These are phyloP conservation scores for Callospermophilus lateralis DNA, from an alignment of 2,113 vertebrate species.

Conservation along the genomic window DNA sequence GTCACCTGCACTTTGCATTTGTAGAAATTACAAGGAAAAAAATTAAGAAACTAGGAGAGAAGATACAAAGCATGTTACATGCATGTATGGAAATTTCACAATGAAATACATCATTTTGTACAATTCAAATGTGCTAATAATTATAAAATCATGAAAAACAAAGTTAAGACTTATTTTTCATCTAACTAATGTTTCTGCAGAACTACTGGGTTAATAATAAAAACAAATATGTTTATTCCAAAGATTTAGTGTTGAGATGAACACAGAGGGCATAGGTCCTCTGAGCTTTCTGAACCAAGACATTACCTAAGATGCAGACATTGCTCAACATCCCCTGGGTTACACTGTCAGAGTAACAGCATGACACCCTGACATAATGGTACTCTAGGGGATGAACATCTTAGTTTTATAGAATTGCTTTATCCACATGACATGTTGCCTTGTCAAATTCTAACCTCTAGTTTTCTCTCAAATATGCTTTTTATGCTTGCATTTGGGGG, in stretches of 20 bases:
- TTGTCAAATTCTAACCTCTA: constrained; percentile 52
- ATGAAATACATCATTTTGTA: background rate
- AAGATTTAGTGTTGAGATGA: constrained; percentile 56
- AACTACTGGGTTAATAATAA: background rate
- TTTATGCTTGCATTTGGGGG: background rate
- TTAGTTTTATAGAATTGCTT: constrained; percentile 18
- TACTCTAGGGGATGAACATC: background rate
- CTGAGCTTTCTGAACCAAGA: constrained; percentile 69
- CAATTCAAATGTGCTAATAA: background rate
- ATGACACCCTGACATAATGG: background rate
- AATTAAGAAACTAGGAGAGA: background rate
- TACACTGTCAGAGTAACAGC: background rate
- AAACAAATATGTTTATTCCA: constrained; percentile 21
- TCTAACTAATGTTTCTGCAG: background rate
- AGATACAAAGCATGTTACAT: background rate
- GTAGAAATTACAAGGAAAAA: background rate
- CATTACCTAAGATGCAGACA: constrained; percentile 71
- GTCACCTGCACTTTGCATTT: background rate
- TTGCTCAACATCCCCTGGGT: constrained; percentile 50
- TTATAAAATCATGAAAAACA: background rate
- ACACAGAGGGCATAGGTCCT: background rate
- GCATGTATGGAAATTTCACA: background rate
- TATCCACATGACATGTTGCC: constrained; percentile 18
- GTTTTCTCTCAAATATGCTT: constrained; percentile 20
- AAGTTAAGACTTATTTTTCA: background rate